Evolutionary conservation across 2,797 vertebrate species (phyloP).

Genomic region (Cyprinella venusta): DNA sequence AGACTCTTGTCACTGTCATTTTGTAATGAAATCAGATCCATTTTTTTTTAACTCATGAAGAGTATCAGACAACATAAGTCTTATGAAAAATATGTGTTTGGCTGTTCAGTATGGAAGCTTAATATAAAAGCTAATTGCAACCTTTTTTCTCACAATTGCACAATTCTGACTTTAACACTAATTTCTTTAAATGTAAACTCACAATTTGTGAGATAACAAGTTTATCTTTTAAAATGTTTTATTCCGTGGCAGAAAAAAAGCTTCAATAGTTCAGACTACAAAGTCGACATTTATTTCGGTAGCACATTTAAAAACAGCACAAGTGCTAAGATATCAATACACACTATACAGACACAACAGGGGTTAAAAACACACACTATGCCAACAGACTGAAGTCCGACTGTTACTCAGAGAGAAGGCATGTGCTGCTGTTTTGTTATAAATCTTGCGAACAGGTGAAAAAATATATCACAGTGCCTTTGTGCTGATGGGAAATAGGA

Average conservation of each 20-base stretch:
- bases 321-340: background rate
- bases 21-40: background rate
- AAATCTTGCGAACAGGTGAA: background rate
- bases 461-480: constrained; percentile 13
- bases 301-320: background rate
- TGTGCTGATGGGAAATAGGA: constrained; percentile 8
- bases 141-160: too few relatives aligned
- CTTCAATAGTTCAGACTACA: background rate
- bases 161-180: too few relatives aligned
- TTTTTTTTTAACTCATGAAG: background rate
- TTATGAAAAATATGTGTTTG: background rate
- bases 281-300: background rate
- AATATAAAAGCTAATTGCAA: too few relatives aligned
- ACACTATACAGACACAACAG: background rate
- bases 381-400: background rate
- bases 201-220: too few relatives aligned
- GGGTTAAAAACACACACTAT: background rate
- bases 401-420: background rate
- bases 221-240: too few relatives aligned
- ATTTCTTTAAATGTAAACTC: too few relatives aligned
- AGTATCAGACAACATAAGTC: background rate
- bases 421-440: constrained; percentile 1
- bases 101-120: background rate
- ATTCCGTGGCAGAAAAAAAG: too few relatives aligned
- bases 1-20: background rate